Conservation (phyloP, 1,140 invertebrate species). For the Rhopalosiphum maidis region DNA sequence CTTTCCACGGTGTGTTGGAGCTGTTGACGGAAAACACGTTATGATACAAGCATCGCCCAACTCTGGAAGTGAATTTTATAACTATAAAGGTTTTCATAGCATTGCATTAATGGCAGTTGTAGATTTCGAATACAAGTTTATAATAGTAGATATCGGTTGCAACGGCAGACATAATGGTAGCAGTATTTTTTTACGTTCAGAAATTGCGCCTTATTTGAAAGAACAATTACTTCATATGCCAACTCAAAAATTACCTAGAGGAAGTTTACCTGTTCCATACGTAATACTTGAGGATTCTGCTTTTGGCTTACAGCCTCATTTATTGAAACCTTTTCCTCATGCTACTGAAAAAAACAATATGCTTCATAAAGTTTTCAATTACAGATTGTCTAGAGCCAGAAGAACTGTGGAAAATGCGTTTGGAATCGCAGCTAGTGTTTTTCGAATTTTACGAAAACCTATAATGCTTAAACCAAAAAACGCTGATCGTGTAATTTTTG, state of each 20-base stretch:
- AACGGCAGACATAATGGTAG: slow-evolving; percentile 43
- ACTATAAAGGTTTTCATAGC: slow-evolving; percentile 65
- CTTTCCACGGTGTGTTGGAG: slow-evolving; percentile 65
- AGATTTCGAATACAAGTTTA: slow-evolving; percentile 62
- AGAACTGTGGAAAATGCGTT: slow-evolving; percentile 32
- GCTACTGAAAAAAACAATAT: slow-evolving; percentile 14
- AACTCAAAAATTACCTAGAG: slow-evolving; percentile 46
- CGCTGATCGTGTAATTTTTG: neutral
- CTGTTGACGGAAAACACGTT: slow-evolving; percentile 65
- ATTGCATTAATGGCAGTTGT: slow-evolving; percentile 64
- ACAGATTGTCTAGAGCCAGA: slow-evolving; percentile 22
- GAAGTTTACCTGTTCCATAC: slow-evolving; percentile 57
- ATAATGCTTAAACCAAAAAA: slow-evolving; percentile 3
- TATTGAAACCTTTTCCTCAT: slow-evolving; percentile 20
- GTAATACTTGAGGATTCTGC: slow-evolving; percentile 27
- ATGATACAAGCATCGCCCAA: slow-evolving; percentile 62
- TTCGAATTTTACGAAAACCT: slow-evolving; percentile 11
- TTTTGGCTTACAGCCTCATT: slow-evolving; percentile 8
- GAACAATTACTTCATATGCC: slow-evolving; percentile 42
- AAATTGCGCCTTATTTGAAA: slow-evolving; percentile 59
- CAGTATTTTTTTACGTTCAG: slow-evolving; percentile 38
- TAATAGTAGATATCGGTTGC: slow-evolving; percentile 61
- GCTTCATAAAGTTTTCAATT: slow-evolving; percentile 6
- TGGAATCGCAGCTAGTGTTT: slow-evolving; percentile 25
- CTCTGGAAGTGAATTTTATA: slow-evolving; percentile 64